Conservation (phyloP, 2,113 vertebrate genomes). For the Sprattus sprattus region DNA sequence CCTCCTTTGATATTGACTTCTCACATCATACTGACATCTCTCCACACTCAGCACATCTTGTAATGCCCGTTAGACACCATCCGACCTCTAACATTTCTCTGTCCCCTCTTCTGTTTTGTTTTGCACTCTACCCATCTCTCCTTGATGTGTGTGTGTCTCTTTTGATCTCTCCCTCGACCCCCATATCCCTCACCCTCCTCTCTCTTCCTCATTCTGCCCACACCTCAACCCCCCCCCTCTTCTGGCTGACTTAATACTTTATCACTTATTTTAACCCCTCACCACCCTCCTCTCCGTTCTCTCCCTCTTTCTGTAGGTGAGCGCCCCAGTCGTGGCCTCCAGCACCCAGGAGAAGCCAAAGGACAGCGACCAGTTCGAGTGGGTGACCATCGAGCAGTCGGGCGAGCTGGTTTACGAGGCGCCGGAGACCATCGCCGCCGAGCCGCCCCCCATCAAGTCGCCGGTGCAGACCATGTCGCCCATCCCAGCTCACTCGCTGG, state of each 20-base stretch:
- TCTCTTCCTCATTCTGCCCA: neutral
- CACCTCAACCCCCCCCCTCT: neutral
- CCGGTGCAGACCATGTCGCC: constrained; percentile 95
- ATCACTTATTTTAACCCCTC: too few relatives aligned
- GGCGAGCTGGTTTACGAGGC: constrained; percentile 96
- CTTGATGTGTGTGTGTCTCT: neutral
- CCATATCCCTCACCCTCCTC: too few relatives aligned
- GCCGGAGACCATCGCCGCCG: constrained; percentile 90
- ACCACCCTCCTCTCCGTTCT: neutral
- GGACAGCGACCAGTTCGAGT: constrained; percentile 98
- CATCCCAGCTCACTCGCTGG: constrained; percentile 95
- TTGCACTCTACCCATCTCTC: neutral
- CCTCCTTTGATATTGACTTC: constrained; percentile 10
- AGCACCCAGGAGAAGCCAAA: constrained; percentile 94
- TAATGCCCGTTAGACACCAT: neutral
- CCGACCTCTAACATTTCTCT: neutral
- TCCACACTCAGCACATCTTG: constrained; percentile 3
- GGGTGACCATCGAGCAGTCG: constrained; percentile 98
- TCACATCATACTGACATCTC: neutral
- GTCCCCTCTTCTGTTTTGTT: neutral
- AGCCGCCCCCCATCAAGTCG: constrained; percentile 92
- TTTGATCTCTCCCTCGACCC: neutral
- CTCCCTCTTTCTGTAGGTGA: constrained; percentile 77
- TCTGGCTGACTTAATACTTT: neutral
- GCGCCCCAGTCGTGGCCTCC: constrained; percentile 88